Conservation (phyloP, 2,797 vertebrate genomes). For the Stomatorhinus walkeri region DNA sequence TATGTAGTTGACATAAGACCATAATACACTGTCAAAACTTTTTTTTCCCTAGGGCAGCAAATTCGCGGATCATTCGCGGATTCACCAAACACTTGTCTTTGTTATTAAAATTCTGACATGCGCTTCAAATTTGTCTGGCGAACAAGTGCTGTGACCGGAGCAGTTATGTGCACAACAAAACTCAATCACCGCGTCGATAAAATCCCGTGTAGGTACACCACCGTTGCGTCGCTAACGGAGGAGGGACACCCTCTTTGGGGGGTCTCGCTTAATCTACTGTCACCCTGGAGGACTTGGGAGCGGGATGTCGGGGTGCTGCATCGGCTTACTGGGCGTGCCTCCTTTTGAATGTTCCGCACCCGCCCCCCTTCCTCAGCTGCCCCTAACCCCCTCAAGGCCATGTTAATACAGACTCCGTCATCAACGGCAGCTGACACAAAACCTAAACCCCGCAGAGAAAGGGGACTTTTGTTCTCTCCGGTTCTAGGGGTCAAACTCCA, state of each 20-base stretch:
- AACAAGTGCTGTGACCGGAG: constrained; percentile 29
- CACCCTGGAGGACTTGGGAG: neutral
- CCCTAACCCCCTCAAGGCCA: constrained; percentile 21
- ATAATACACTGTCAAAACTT: constrained; percentile 17
- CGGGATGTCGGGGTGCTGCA: constrained; percentile 37
- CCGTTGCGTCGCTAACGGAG: neutral
- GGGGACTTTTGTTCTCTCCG: constrained; percentile 22
- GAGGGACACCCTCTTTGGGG: neutral
- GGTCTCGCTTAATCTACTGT: neutral
- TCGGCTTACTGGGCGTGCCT: constrained; percentile 57
- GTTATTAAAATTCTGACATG: constrained; percentile 56
- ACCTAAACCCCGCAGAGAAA: constrained; percentile 6
- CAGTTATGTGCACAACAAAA: constrained; percentile 35
- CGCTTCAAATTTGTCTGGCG: constrained; percentile 41
- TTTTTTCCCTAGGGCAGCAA: neutral
- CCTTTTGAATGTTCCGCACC: constrained; percentile 53
- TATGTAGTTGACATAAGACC: neutral
- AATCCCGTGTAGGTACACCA: neutral
- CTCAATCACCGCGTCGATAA: constrained; percentile 21
- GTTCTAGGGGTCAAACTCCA: constrained; percentile 16
- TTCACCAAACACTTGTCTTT: constrained; percentile 29
- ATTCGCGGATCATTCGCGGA: neutral
- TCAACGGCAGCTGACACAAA: constrained; percentile 28
- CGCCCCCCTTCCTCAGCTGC: constrained; percentile 22
- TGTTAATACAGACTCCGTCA: constrained; percentile 23